Percentiles rank a stretch among this genome's conserved stretches.
These are phyloP conservation scores for Galaxea fascicularis DNA, from an alignment of 92 coral and sea anemone species.

Conservation along the genomic window DNA sequence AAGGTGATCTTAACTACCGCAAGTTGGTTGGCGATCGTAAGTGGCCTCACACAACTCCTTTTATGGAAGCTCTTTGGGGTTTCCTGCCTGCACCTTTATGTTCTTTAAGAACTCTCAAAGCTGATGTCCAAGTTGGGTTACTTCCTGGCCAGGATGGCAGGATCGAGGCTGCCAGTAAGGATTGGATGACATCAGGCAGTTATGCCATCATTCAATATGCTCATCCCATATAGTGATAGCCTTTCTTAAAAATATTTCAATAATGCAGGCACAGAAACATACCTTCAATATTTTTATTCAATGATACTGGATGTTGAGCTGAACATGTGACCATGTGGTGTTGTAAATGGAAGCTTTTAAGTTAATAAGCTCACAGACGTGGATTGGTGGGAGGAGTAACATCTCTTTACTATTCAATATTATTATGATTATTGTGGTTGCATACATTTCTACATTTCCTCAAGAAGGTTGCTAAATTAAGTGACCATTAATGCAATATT, in stretches of 20 bases:
- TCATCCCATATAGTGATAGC: slow-evolving; percentile 25
- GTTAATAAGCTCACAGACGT: no score
- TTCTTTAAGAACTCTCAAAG: slow-evolving; percentile 91
- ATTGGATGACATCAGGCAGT: slow-evolving; percentile 96
- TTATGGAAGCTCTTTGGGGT: slow-evolving; percentile 90
- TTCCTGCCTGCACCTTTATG: slow-evolving; percentile 92
- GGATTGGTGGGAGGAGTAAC: no score
- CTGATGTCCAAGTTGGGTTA: slow-evolving; percentile 95
- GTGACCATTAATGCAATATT: no score
- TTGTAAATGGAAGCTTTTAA: no score
- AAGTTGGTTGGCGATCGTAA: slow-evolving; percentile 96
- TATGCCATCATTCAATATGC: slow-evolving; percentile 88
- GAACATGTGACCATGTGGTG: no score
- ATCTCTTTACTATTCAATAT: no score
- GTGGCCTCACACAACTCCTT: slow-evolving; percentile 91
- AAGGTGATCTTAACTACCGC: slow-evolving; percentile 97
- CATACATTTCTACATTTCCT: no score
- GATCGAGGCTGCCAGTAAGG: slow-evolving; percentile 67
- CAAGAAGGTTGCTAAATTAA: no score
- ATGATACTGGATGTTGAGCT: neutral
- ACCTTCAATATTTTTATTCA: neutral
- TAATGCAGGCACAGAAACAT: neutral
- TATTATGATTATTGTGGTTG: no score
- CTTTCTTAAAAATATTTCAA: neutral
- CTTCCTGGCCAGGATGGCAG: slow-evolving; percentile 77